A percentile compares a stretch with the other conserved stretches of the same genome.
These are phyloP conservation scores for Drosophila cyrtoloma DNA, from an alignment of 2,888 invertebrate genomes.

Conservation along the genomic window DNA sequence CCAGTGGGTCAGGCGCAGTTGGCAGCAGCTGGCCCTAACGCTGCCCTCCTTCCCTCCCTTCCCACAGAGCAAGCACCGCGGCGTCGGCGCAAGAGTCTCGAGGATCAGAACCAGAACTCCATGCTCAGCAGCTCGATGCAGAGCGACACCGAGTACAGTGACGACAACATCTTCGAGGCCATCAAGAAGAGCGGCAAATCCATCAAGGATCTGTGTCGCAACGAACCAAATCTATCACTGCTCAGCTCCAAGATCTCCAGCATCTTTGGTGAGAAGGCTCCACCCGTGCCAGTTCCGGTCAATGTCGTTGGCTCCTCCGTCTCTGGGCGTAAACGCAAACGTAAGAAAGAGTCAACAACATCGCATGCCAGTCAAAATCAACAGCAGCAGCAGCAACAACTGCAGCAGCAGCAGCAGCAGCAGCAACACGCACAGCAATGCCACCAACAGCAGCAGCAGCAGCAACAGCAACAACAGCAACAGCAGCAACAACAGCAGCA, in stretches of 20 bases:
- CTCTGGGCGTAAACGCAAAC: constrained; percentile 78
- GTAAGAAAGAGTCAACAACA: constrained; percentile 72
- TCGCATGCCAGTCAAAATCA: constrained; percentile 35
- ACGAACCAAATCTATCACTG: constrained; percentile 84
- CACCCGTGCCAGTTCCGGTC: constrained; percentile 36
- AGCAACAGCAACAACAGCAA: constrained; percentile 65
- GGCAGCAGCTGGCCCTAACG: constrained; percentile 54
- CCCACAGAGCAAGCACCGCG: constrained; percentile 85
- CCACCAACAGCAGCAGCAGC: constrained; percentile 65
- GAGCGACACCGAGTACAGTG: constrained; percentile 85
- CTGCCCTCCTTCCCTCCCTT: constrained; percentile 52
- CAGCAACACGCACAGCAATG: constrained; percentile 41
- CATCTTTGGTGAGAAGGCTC: constrained; percentile 83
- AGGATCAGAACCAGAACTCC: constrained; percentile 85
- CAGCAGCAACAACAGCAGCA: constrained; percentile 36
- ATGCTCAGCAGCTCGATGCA: constrained; percentile 84
- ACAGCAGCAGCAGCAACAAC: constrained; percentile 55
- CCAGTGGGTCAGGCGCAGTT: constrained; percentile 58
- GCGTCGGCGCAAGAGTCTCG: constrained; percentile 84
- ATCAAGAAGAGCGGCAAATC: constrained; percentile 85
- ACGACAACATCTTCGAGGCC: constrained; percentile 85
- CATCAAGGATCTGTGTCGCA: constrained; percentile 85
- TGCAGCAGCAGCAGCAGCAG: constrained; percentile 53
- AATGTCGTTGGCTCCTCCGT: constrained; percentile 16
- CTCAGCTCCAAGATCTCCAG: constrained; percentile 85